phyloP scores from a whole-genome alignment of 2,113 vertebrate genomes.

The Proterorhinus semilunaris region DNA sequence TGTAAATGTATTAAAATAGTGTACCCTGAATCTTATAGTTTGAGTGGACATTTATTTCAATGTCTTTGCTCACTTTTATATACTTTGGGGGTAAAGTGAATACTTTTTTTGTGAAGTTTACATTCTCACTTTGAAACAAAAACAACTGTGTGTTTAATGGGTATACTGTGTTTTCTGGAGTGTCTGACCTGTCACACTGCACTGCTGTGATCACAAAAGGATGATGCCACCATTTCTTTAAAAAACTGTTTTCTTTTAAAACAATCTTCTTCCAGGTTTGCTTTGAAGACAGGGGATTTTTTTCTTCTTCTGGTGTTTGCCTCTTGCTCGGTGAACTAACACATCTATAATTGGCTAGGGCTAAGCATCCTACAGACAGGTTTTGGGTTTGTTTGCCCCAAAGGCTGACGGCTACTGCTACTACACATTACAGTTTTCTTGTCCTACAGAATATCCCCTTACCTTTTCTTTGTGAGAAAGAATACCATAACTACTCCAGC shows the following conservation, averaged over 20 bases:
- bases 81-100: too few relatives aligned
- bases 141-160: not conserved
- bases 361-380: conserved; percentile 43
- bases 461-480: not conserved
- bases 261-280: conserved; percentile 19
- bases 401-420: conserved; percentile 38
- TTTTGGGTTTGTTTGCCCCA: conserved; percentile 42
- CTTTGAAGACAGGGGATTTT: conserved; percentile 11
- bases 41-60: too few relatives aligned
- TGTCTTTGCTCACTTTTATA: too few relatives aligned
- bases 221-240: conserved; percentile 8
- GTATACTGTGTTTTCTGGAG: not conserved
- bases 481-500: too few relatives aligned
- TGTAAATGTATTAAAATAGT: too few relatives aligned
- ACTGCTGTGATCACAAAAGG: conserved; percentile 2
- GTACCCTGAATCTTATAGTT: too few relatives aligned
- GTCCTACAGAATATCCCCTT: conserved; percentile 15
- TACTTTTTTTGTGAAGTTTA: not conserved
- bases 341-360: conserved; percentile 40
- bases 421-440: conserved; percentile 48
- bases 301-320: conserved; percentile 28
- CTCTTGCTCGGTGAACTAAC: conserved; percentile 33
- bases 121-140: not conserved
- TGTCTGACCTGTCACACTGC: conserved; percentile 1
- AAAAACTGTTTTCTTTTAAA: conserved; percentile 17